A percentile compares a stretch with the other conserved stretches of the same genome.
Evolutionary conservation across 2,113 vertebrate genomes (phyloP).

Genomic region (Tor tambroides): DNA sequence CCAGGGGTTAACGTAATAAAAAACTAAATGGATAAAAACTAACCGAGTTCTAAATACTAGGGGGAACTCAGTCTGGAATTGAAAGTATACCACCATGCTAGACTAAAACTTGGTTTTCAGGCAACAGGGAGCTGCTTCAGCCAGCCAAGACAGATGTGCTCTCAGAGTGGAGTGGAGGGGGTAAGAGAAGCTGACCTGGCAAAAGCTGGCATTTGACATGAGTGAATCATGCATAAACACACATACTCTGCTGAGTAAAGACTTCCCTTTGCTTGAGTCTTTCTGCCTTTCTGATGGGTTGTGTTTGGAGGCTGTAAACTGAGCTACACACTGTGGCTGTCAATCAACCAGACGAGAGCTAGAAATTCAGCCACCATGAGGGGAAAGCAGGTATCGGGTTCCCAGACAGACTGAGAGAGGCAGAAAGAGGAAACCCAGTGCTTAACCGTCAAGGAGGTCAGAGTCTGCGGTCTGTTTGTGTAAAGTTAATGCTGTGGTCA

Average conservation of each 20-base stretch:
- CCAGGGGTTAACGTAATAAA: not conserved
- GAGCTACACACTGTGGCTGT: constrained; percentile 42
- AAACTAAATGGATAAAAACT: not conserved
- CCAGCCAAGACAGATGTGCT: not conserved
- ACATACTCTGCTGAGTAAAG: not conserved
- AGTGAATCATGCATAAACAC: not conserved
- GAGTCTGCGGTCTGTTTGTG: constrained; percentile 5
- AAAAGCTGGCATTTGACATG: constrained; percentile 23
- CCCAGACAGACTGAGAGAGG: not conserved
- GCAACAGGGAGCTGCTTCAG: not conserved
- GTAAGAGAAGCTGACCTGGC: constrained; percentile 13
- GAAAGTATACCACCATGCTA: not conserved
- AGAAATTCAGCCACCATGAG: constrained; percentile 14
- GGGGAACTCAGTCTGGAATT: not conserved
- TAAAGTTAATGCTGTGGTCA: constrained; percentile 23
- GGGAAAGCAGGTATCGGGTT: constrained; percentile 15
- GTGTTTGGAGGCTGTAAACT: constrained; percentile 23
- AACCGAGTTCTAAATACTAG: not conserved
- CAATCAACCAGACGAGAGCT: constrained; percentile 30
- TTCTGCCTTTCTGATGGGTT: not conserved
- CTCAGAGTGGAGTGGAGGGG: not conserved
- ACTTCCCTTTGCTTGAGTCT: not conserved
- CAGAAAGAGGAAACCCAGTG: not conserved
- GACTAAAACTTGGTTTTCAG: not conserved
- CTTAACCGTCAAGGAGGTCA: constrained; percentile 8